Percentiles rank a stretch among this genome's conserved stretches.
These are phyloP conservation scores for Picus viridis DNA, from an alignment of 2,797 vertebrate species.

Conservation along the genomic window DNA sequence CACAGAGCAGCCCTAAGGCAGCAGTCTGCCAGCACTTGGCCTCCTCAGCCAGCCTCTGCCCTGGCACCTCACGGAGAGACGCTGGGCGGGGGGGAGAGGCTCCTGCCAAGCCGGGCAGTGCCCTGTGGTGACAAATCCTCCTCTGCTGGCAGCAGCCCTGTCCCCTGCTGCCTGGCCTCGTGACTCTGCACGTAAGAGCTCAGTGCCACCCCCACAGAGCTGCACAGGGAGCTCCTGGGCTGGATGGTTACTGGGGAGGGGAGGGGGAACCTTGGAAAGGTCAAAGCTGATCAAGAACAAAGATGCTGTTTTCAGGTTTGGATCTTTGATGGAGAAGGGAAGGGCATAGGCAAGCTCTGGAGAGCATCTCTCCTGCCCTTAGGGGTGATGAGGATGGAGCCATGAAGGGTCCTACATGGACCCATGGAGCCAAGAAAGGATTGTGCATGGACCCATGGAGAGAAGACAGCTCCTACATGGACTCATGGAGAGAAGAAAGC, in stretches of 20 bases:
- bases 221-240: fast-evolving
- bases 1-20: not conserved
- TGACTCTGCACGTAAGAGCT: not conserved
- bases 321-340: not conserved
- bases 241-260: not conserved
- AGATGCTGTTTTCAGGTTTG: not conserved
- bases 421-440: not conserved
- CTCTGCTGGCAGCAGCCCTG: not conserved
- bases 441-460: not conserved
- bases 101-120: not conserved
- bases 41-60: not conserved
- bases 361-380: not conserved
- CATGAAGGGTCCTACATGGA: not conserved
- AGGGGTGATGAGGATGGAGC: not conserved
- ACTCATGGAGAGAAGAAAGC: not conserved
- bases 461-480: not conserved
- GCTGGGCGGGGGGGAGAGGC: not conserved
- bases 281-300: not conserved
- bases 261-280: not conserved
- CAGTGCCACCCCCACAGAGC: not conserved
- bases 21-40: not conserved
- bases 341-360: not conserved
- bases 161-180: fast-evolving
- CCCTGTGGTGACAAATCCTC: not conserved
- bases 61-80: not conserved